phyloP scores from a whole-genome alignment of 2,797 vertebrate genomes.

The Esox lucius region DNA sequence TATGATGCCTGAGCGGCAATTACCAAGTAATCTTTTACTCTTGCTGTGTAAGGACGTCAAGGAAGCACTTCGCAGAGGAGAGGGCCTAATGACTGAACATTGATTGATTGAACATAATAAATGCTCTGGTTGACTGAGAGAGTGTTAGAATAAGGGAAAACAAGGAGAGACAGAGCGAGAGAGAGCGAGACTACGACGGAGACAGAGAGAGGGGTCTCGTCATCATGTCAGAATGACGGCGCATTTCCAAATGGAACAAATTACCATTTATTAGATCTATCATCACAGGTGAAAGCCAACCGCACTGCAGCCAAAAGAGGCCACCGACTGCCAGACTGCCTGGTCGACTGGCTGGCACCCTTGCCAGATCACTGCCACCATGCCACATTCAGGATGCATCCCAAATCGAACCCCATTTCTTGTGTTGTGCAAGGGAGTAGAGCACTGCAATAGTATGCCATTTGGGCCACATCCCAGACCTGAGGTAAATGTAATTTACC shows the following conservation, averaged over 20 bases:
- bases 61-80: conserved; percentile 70
- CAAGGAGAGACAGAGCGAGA: not conserved
- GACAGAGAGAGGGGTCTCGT: conserved; percentile 25
- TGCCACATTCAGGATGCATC: conserved; percentile 24
- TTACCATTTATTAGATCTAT: conserved; percentile 56
- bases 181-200: not conserved
- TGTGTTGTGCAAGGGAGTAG: not conserved
- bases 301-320: conserved; percentile 25
- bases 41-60: conserved; percentile 69
- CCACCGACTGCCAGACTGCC: conserved; percentile 17
- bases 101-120: conserved; percentile 76
- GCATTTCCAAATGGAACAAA: conserved; percentile 62
- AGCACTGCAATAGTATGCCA: not conserved
- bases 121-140: conserved; percentile 65
- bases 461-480: conserved; percentile 2
- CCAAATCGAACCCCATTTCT: not conserved
- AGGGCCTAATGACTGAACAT: conserved; percentile 75
- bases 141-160: conserved; percentile 31
- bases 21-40: conserved; percentile 80
- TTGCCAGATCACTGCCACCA: conserved; percentile 35
- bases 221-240: conserved; percentile 38
- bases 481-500: conserved; percentile 75
- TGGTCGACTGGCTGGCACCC: conserved; percentile 27
- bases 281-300: conserved; percentile 57
- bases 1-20: conserved; percentile 82